Conservation (phyloP, 2,888 invertebrate genomes). For the Brenthis hecate region DNA sequence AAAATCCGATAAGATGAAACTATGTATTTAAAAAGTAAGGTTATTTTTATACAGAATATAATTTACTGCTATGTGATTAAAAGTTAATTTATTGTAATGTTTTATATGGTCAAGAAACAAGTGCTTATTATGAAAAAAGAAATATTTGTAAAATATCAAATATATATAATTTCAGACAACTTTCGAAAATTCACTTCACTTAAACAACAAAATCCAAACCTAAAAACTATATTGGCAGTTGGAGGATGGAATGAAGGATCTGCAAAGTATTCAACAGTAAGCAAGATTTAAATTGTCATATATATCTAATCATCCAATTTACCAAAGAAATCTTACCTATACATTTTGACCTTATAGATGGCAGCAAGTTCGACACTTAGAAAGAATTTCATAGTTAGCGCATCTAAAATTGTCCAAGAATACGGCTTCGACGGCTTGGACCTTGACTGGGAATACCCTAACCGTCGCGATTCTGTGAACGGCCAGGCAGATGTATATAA, state of each 20-base stretch:
- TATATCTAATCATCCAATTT: background rate
- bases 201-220: constrained; percentile 72
- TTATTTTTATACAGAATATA: too few species aligned
- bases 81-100: too few species aligned
- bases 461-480: constrained; percentile 75
- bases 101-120: too few species aligned
- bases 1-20: too few species aligned
- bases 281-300: constrained; percentile 38
- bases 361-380: constrained; percentile 65
- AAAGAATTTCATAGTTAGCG: constrained; percentile 81
- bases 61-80: too few species aligned
- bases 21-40: too few species aligned
- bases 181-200: constrained; percentile 79
- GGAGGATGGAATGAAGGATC: constrained; percentile 88
- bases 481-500: constrained; percentile 71
- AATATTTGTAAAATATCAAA: too few species aligned
- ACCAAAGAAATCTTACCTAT: too few species aligned
- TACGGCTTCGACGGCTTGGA: constrained; percentile 87
- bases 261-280: constrained; percentile 79
- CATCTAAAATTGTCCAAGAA: constrained; percentile 74
- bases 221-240: constrained; percentile 84
- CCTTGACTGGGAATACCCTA: constrained; percentile 88
- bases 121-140: too few species aligned
- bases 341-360: constrained; percentile 53
- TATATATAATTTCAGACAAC: constrained; percentile 62